A percentile compares a stretch with the other conserved stretches of the same genome.
These are phyloP conservation scores for Menidia beryllina DNA, from an alignment of 2,113 vertebrate genomes.

Conservation along the genomic window DNA sequence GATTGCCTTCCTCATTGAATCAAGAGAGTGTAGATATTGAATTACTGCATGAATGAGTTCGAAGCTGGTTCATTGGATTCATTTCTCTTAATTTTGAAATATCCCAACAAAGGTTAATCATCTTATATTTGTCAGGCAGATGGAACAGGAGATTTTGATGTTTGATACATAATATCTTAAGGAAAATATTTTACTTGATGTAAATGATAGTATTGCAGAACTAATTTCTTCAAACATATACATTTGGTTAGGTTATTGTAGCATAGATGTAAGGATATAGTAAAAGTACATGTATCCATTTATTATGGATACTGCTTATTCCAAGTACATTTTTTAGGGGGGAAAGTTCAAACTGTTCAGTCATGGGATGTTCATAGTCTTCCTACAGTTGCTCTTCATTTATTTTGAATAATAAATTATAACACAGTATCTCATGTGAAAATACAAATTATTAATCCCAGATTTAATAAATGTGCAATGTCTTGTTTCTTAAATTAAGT, in stretches of 20 bases:
- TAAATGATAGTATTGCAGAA: not conserved
- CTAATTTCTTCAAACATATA: not conserved
- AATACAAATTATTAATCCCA: not conserved
- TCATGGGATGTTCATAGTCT: no score
- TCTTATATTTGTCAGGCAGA: no score
- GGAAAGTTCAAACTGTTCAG: no score
- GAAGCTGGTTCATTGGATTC: constrained; percentile 4
- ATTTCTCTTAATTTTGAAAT: constrained; percentile 12
- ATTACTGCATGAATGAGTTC: no score
- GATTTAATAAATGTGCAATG: not conserved
- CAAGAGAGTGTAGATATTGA: no score
- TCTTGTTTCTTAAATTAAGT: not conserved
- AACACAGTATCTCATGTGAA: no score
- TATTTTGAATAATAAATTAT: no score
- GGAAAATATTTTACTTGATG: not conserved
- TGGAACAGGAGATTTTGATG: not conserved
- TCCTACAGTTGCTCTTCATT: no score
- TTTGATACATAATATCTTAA: not conserved
- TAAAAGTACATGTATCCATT: not conserved
- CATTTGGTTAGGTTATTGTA: not conserved
- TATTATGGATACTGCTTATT: no score
- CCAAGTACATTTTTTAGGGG: no score
- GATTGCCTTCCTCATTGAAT: no score
- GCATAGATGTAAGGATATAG: not conserved
- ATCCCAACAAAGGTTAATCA: not conserved